Percentiles rank a stretch among this genome's conserved stretches.
phyloP scores from a whole-genome alignment of 1,140 invertebrate species.

The Oscheius sp. region DNA sequence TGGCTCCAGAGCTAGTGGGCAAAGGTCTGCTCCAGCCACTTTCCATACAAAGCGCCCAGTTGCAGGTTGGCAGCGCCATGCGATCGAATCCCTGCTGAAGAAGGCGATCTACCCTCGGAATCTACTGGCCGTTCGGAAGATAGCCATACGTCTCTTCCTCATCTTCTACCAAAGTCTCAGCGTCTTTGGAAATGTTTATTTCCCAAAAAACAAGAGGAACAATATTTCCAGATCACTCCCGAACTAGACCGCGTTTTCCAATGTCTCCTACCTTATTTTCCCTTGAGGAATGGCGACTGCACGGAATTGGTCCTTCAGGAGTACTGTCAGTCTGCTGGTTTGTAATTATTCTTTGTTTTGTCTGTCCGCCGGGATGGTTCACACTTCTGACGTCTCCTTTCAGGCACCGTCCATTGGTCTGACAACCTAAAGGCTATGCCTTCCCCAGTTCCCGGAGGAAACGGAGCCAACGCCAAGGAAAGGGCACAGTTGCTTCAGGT shows the following conservation, averaged over 20 bases:
- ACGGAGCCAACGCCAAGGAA: slow-evolving; percentile 39
- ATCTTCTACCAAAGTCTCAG: slow-evolving; percentile 59
- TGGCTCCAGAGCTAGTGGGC: slow-evolving; percentile 55
- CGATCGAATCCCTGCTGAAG: slow-evolving; percentile 56
- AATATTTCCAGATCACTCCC: slow-evolving; percentile 2
- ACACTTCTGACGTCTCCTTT: no score
- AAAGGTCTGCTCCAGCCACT: slow-evolving; percentile 34
- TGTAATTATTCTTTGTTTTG: no score
- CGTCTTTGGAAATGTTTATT: slow-evolving; percentile 40
- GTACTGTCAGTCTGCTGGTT: slow-evolving; percentile 48
- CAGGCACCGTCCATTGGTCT: slow-evolving; percentile 12
- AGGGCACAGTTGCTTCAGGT: slow-evolving; percentile 55
- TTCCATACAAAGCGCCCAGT: neutral
- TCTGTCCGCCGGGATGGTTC: no score
- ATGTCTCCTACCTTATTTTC: slow-evolving; percentile 55
- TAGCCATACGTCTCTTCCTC: slow-evolving; percentile 55
- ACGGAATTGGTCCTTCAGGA: slow-evolving; percentile 44
- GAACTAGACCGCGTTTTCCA: slow-evolving; percentile 56
- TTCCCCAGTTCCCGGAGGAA: neutral
- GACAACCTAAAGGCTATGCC: neutral
- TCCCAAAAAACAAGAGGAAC: neutral
- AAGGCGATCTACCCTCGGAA: slow-evolving; percentile 52
- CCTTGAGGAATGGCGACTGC: slow-evolving; percentile 36
- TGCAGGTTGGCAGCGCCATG: slow-evolving; percentile 58
- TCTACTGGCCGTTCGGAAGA: slow-evolving; percentile 55